A percentile compares a stretch with the other conserved stretches of the same genome.
These are phyloP conservation scores for Darevskia mixta DNA, from an alignment of 2,797 vertebrate species.

Conservation along the genomic window DNA sequence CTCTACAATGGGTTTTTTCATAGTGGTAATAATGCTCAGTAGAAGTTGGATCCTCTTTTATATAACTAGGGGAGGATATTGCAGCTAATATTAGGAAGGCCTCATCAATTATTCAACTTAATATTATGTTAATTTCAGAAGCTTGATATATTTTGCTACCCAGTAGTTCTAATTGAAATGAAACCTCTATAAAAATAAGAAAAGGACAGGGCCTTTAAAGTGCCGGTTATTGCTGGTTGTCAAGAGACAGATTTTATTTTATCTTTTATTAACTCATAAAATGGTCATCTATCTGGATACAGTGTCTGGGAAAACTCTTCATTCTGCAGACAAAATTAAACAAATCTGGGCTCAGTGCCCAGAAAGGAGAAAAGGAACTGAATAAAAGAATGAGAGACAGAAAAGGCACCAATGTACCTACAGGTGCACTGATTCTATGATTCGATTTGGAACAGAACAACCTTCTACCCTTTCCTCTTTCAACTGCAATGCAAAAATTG, in stretches of 20 bases:
- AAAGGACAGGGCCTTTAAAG: constrained; percentile 49
- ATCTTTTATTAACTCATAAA: constrained; percentile 74
- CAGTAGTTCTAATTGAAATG: constrained; percentile 50
- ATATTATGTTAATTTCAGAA: constrained; percentile 60
- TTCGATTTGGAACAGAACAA: neutral
- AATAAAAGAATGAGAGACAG: constrained; percentile 18
- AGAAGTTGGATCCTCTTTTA: constrained; percentile 38
- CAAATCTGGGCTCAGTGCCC: constrained; percentile 66
- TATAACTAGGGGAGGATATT: constrained; percentile 52
- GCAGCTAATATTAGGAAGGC: constrained; percentile 57
- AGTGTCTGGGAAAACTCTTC: constrained; percentile 67
- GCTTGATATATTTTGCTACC: constrained; percentile 49
- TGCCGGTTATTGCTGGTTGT: constrained; percentile 50
- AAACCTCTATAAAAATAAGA: constrained; percentile 37
- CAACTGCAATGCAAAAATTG: neutral
- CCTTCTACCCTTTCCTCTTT: neutral
- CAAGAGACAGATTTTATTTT: constrained; percentile 67
- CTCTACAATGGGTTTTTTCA: constrained; percentile 15
- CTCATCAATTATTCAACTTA: constrained; percentile 60
- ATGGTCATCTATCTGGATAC: constrained; percentile 58
- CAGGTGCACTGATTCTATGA: neutral
- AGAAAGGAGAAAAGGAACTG: constrained; percentile 41
- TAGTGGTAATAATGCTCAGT: constrained; percentile 4
- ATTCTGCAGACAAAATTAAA: constrained; percentile 70
- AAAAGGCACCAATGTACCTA: constrained; percentile 27